phyloP scores from a whole-genome alignment of 1,140 invertebrate species.

The Ips typographus region DNA sequence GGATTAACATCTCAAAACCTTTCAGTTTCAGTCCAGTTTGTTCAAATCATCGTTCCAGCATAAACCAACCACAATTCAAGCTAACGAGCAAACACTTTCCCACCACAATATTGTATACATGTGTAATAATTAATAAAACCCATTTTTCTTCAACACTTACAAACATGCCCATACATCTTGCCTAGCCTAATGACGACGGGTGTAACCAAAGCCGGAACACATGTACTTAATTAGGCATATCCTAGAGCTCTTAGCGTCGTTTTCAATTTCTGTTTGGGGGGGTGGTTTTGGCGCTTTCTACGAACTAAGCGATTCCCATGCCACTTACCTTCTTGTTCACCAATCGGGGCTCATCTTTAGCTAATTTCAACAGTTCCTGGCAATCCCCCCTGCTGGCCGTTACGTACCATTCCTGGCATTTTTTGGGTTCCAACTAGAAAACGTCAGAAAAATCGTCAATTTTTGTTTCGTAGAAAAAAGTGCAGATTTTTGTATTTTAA shows the following conservation, averaged over 20 bases:
- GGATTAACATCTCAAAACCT: not conserved
- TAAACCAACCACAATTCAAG: not conserved
- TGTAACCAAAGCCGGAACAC: constrained; percentile 28
- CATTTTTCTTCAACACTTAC: constrained; percentile 28
- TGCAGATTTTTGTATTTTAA: no score
- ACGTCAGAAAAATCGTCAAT: no score
- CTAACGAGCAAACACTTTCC: constrained; percentile 3
- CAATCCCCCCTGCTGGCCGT: constrained; percentile 80
- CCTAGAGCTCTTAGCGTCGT: constrained; percentile 26
- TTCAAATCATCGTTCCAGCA: no score
- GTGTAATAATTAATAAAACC: constrained; percentile 31
- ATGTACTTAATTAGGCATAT: constrained; percentile 33
- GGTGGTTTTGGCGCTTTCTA: constrained; percentile 8
- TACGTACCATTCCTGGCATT: constrained; percentile 81
- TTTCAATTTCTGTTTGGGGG: constrained; percentile 15
- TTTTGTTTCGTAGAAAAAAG: no score
- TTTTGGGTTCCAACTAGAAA: constrained; percentile 62
- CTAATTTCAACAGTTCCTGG: constrained; percentile 77
- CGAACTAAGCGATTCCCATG: not conserved
- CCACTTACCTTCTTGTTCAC: constrained; percentile 76
- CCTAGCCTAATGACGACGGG: constrained; percentile 18
- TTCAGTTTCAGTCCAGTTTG: no score
- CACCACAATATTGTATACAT: constrained; percentile 20
- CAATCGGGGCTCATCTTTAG: constrained; percentile 76
- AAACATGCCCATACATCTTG: constrained; percentile 31